A percentile compares a stretch with the other conserved stretches of the same genome.
phyloP scores from a whole-genome alignment of 2,113 vertebrate species.

The Callocephalon fimbriatum region DNA sequence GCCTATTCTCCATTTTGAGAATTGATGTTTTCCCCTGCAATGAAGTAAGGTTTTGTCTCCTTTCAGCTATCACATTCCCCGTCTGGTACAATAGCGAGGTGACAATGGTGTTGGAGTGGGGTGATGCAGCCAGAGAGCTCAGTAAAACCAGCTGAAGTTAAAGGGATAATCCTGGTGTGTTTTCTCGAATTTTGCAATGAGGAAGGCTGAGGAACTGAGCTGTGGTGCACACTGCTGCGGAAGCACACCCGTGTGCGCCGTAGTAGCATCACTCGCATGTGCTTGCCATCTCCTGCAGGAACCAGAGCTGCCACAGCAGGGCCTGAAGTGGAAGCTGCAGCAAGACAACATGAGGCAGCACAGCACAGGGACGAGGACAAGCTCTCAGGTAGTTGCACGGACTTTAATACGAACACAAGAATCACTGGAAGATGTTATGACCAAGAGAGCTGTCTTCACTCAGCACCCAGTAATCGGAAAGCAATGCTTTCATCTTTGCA shows the following conservation, averaged over 20 bases:
- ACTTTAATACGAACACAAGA: neutral
- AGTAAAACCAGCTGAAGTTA: rapidly evolving
- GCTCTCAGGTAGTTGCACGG: rapidly evolving
- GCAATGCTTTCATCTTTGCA: neutral
- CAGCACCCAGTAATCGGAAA: neutral
- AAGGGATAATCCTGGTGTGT: rapidly evolving
- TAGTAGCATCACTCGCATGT: rapidly evolving
- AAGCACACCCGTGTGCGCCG: rapidly evolving
- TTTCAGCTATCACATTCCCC: too few relatives aligned
- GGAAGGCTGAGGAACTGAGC: neutral
- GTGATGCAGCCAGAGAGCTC: rapidly evolving
- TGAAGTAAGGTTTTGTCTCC: too few relatives aligned
- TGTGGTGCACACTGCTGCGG: neutral
- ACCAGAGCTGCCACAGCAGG: neutral
- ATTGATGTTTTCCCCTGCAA: too few relatives aligned
- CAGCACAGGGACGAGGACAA: neutral
- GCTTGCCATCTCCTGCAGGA: neutral
- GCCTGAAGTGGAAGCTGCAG: neutral
- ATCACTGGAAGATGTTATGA: neutral
- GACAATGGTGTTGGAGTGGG: rapidly evolving
- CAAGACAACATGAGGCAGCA: neutral
- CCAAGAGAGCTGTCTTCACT: neutral
- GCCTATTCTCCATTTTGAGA: too few relatives aligned
- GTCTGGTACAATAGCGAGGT: rapidly evolving
- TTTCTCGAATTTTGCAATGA: rapidly evolving